Evolutionary conservation across 2,888 invertebrate species (phyloP).

Genomic region (Zeuzera pyrina): DNA sequence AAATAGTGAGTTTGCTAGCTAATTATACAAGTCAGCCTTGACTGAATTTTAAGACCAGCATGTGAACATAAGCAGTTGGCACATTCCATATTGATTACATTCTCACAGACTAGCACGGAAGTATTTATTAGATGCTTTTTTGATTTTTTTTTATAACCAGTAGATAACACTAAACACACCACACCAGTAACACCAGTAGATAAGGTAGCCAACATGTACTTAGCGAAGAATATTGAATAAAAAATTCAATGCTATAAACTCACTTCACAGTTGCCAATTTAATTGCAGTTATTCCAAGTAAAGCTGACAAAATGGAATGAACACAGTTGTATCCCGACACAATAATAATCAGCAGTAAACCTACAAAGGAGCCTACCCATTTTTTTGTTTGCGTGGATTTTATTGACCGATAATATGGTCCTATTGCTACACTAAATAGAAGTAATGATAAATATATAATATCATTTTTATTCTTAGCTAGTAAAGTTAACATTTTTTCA

Average conservation of each 20-base stretch:
- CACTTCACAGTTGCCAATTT: slow-evolving; percentile 49
- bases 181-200: too few relatives aligned
- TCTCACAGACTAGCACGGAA: too few relatives aligned
- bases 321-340: slow-evolving; percentile 52
- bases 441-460: slow-evolving; percentile 80
- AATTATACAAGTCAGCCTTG: too few relatives aligned
- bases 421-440: slow-evolving; percentile 78
- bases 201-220: too few relatives aligned
- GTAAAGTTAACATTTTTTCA: slow-evolving; percentile 41
- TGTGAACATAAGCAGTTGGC: too few relatives aligned
- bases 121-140: too few relatives aligned
- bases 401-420: slow-evolving; percentile 75
- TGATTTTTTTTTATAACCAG: too few relatives aligned
- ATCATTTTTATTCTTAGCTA: slow-evolving; percentile 80
- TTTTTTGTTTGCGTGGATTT: slow-evolving; percentile 49
- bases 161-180: too few relatives aligned
- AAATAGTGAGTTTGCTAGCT: too few relatives aligned
- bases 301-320: slow-evolving; percentile 51
- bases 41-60: too few relatives aligned
- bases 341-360: slow-evolving; percentile 43
- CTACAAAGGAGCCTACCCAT: slow-evolving; percentile 67
- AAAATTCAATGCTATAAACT: slow-evolving; percentile 18
- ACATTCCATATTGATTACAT: too few relatives aligned
- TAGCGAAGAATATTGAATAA: too few relatives aligned
- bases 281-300: slow-evolving; percentile 47